Base-by-base conservation (phyloP, 2,888 invertebrate genomes). In the Periphyllus acericola region DNA sequence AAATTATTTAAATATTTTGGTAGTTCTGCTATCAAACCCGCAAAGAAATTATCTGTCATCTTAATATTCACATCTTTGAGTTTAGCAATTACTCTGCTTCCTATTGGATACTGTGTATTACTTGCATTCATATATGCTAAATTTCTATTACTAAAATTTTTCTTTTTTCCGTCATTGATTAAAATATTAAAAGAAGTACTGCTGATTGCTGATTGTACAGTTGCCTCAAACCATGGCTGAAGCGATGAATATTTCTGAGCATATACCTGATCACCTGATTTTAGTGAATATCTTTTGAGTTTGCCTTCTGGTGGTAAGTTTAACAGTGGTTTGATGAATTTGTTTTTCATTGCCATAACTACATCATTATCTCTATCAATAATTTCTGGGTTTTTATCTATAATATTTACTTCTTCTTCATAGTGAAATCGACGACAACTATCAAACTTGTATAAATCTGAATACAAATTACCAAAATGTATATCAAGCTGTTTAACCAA, bases 71-170 rank as follows among this genome's bases (percentile, higher is more conserved):
- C 9, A 34, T 83, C 83, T 80, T 60, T 90, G 96, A 95, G 97
- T 83, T 95, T 92, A 0, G 97, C 97, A 88, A 98, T 95, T 0
- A 98, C 95, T 76, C 98, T 93, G 0, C 96, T 95, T 92, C 97
- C 97, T 11, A 95, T 95, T 71, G 93, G 92, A 4, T 95, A 93
- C 0, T 94, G 93, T 8, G 93, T 92, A 25, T 40, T 76, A 76
- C 17, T n/a, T 40, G 40, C 14, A 52, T 60, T 60, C 21, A 25
- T 25, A 34, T 79, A 80, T 21, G 78, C 66, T 36, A 66, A 34
- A 81, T 8, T 52, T 72, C 52, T n/a, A 71, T 34, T 46, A 5
- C 25, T 72, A 21, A 72, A 66, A 29, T 9, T 40, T 34, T 25
- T 68, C 25, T 76, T 6, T n/a, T 1, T 32, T 21, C 21, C 21